Evolutionary conservation across 2,797 vertebrate species (phyloP).

Genomic region (Melanotaenia nigrans): DNA sequence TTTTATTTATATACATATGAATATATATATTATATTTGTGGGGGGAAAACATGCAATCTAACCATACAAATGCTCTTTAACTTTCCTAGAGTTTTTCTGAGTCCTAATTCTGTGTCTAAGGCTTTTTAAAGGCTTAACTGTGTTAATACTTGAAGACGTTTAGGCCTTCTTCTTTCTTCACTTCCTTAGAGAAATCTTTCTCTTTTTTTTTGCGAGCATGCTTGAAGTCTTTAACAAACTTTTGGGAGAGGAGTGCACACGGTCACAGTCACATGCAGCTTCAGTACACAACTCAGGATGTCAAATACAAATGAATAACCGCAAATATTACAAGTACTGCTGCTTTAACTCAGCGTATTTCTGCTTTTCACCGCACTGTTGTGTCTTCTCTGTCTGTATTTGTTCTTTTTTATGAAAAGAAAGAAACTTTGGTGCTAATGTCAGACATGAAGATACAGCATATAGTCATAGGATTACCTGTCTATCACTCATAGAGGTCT

Average conservation of each 20-base stretch:
- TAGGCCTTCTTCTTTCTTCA: constrained; percentile 72
- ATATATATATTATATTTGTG: constrained; percentile 85
- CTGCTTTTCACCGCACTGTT: constrained; percentile 19
- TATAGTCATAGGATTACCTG: constrained; percentile 37
- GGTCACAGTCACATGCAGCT: constrained; percentile 69
- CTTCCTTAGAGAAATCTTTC: constrained; percentile 65
- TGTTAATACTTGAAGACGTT: constrained; percentile 83
- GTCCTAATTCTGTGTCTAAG: constrained; percentile 80
- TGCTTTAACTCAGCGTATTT: constrained; percentile 20
- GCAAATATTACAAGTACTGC: constrained; percentile 35
- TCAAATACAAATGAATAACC: constrained; percentile 34
- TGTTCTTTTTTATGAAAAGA: constrained; percentile 43
- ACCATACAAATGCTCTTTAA: constrained; percentile 80
- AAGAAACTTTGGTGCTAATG: constrained; percentile 80
- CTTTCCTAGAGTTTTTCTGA: constrained; percentile 77
- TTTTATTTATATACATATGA: constrained; percentile 88
- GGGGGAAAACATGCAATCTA: constrained; percentile 82
- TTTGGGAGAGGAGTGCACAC: constrained; percentile 57
- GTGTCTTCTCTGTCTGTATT: constrained; percentile 54
- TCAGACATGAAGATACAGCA: constrained; percentile 62
- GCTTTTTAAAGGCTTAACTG: constrained; percentile 75
- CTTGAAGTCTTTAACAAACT: constrained; percentile 47
- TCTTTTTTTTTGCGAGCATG: constrained; percentile 63
- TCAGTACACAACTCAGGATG: constrained; percentile 78
- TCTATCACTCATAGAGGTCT: constrained; percentile 47